A percentile compares a stretch with the other conserved stretches of the same genome.
Conservation (phyloP, 2,888 invertebrate genomes). For the Nomada lathburiana region DNA sequence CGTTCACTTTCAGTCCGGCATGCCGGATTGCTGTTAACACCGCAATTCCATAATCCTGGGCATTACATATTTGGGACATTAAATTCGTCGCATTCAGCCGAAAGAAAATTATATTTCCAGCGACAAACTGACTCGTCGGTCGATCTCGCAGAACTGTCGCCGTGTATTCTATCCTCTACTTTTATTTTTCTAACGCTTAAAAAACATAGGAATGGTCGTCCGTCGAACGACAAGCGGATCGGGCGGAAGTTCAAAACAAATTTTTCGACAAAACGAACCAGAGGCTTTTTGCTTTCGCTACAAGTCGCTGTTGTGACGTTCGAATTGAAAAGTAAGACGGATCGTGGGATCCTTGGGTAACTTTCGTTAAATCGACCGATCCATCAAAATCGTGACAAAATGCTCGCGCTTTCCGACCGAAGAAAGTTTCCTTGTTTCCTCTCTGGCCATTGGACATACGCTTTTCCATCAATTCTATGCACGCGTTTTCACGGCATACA, state of each 20-base stretch:
- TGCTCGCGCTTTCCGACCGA: slow-evolving; percentile 26
- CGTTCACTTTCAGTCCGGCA: background rate
- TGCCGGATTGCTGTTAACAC: background rate
- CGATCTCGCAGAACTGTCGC: background rate
- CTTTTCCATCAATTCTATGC: slow-evolving; percentile 4
- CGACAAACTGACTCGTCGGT: background rate
- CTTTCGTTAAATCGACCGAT: slow-evolving; percentile 45
- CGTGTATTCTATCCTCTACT: no score
- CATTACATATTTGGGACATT: background rate
- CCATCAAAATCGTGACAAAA: slow-evolving; percentile 60
- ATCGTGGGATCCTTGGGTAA: slow-evolving; percentile 56
- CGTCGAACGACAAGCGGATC: no score
- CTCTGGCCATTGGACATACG: background rate
- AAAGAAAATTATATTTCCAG: background rate
- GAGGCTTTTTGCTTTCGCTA: background rate
- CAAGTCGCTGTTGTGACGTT: slow-evolving; percentile 74
- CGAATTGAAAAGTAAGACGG: slow-evolving; percentile 70
- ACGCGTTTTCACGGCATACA: background rate
- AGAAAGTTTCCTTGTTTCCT: slow-evolving; percentile 38
- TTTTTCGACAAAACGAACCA: slow-evolving; percentile 18
- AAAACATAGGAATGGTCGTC: no score
- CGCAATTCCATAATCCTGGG: background rate
- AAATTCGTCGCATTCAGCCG: background rate
- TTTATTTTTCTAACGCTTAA: no score
- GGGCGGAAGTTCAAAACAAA: slow-evolving; percentile 24